Evolutionary conservation across 2,113 vertebrate genomes (phyloP).

Genomic region (Eurystomus gularis): DNA sequence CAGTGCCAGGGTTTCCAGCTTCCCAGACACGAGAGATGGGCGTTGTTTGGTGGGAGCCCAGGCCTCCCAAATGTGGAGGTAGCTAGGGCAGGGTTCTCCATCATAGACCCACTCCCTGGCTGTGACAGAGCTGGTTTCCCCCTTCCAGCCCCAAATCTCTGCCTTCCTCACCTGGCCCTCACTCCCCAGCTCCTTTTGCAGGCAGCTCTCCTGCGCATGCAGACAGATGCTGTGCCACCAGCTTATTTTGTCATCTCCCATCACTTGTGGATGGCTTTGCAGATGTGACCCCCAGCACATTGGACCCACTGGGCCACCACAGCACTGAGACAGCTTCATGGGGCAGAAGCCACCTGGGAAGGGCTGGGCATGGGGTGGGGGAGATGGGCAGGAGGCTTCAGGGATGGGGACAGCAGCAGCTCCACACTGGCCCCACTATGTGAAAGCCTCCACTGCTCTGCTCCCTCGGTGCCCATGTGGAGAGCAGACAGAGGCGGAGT

Average conservation of each 20-base stretch:
- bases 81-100: background rate
- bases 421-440: background rate
- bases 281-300: accelerated
- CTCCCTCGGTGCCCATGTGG: accelerated
- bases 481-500: background rate
- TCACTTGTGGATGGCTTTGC: background rate
- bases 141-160: background rate
- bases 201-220: accelerated
- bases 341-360: background rate
- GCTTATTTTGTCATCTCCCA: accelerated
- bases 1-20: background rate
- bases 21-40: background rate
- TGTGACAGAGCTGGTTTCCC: background rate
- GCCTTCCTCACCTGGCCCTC: background rate
- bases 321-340: accelerated
- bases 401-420: background rate
- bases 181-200: background rate
- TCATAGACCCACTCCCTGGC: background rate
- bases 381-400: too few species aligned
- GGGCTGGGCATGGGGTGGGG: too few species aligned
- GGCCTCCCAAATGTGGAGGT: accelerated
- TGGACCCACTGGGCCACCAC: accelerated
- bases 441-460: background rate
- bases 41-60: background rate
- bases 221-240: too few species aligned